Evolutionary conservation across 2,888 invertebrate genomes (phyloP), one percentile per base, ranked within the genome.

Genomic region (Lamellibrachia columna): DNA sequence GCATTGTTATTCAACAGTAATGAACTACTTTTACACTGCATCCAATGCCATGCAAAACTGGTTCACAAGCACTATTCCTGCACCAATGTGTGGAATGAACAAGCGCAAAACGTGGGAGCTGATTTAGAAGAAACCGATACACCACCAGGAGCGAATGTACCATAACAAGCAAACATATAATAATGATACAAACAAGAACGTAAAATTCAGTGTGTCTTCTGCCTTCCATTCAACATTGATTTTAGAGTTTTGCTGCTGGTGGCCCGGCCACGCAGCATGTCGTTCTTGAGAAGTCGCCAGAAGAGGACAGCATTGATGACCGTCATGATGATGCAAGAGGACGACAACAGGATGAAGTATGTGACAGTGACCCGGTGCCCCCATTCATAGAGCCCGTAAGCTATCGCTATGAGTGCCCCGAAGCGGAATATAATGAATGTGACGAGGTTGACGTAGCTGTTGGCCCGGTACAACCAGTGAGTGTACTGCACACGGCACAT

Each of bases 261-360:
- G 6, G 55, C 22, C 9, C 15, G 55, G 15, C 15, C 53, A 2
- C 93, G 91, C 52, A 96, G 92, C 53, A 96, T 93, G 93, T 96
- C 96, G 93, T 95, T 96, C 93, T 95, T 95, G 52, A 96, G 93
- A 15, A 96, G 94, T 9, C 96, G 94, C 95, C 95, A 95, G 94
- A 96, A 96, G 52, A 96, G 94, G 22, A 96, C 94, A 4, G 95
- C 94, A 94, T 96, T 96, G 53, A 95, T 95, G 92, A 94, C 94
- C 93, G 96, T 95, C 92, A 95, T 94, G 90, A 95, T 93, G 93
- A 95, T 95, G 92, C 95, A 95, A 90, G 94, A 91, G 52, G 93
- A 90, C 6, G 93, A 92, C 6, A 96, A 94, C 91, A 94, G 92
- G 11, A 92, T 52, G 91, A 92, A 92, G 94, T 96, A 96, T 22